Evolutionary conservation across 1,140 invertebrate species (phyloP), one percentile per base, ranked within the genome.

Genomic region (Latrodectus geometricus): DNA sequence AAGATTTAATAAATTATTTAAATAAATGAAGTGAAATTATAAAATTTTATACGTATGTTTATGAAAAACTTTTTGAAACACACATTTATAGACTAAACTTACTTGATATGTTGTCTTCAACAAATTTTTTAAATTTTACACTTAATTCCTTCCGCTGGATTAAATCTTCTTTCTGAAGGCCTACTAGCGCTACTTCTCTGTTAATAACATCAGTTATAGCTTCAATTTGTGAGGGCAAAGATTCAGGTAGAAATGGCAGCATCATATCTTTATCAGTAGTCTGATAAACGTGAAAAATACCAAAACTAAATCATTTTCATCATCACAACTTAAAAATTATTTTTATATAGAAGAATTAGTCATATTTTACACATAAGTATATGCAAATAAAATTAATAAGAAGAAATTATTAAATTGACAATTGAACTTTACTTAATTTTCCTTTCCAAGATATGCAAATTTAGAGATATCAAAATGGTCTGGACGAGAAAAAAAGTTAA

Each of bases 211-310:
- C 82, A 76, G 35, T 75, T 17, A 84, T 68, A 17, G 82, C 82
- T 35, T 76, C 82, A 21, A 35, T 68, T 84, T 84, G 82, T 7
- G 11, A n/a, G 5, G n/a, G 23, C 21, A 84, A 35, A 50, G 82
- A 72, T 17, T 17, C 49, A 20, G 82, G 82, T 15, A 84, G 82
- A 68, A 76, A 84, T 48, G 82, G 73, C 14, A 84, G 56, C 73
- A 84, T 76, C 82, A 84, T 75, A 76, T 84, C 73, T 21, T 74
- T 21, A 35, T 84, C 73, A 76, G 48, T 68, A 68, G 65, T 72
- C 82, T 84, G 52, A 17, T 35, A 35, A 35, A 35, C 35, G 5
- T 35, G 35, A 35, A 35, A 61, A 17, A 61, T 11, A 8, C 54
- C 2, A 61, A 61, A 61, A 8, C 8, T 14, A 61, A 61, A 61